A percentile compares a stretch with the other conserved stretches of the same genome.
Evolutionary conservation across 2,888 invertebrate genomes (phyloP).

Genomic region (Alsophila aescularia): DNA sequence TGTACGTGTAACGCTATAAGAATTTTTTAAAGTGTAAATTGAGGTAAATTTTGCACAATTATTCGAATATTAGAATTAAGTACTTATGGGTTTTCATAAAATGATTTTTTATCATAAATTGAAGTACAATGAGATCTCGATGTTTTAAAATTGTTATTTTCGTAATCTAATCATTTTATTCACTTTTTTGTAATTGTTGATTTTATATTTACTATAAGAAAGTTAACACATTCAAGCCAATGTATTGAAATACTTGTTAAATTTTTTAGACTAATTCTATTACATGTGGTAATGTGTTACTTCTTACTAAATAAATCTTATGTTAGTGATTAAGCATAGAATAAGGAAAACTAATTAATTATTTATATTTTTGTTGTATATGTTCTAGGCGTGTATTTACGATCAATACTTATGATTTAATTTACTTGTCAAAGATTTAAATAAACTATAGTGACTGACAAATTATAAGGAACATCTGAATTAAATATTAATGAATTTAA

Average conservation of each 20-base stretch:
- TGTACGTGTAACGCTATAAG: no score
- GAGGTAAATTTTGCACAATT: no score
- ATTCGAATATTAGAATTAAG: not conserved
- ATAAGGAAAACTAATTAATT: slow-evolving; percentile 30
- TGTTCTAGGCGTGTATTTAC: slow-evolving; percentile 12
- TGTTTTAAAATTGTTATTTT: slow-evolving; percentile 19
- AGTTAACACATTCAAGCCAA: not conserved
- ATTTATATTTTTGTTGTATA: slow-evolving; percentile 19
- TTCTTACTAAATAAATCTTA: not conserved
- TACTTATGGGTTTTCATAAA: not conserved
- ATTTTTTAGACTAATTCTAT: slow-evolving; percentile 14
- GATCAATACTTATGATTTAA: slow-evolving; percentile 8
- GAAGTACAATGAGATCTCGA: slow-evolving; percentile 64
- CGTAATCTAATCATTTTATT: not conserved
- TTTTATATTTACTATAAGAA: not conserved
- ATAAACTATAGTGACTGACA: not conserved
- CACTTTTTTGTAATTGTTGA: no score
- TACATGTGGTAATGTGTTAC: not conserved
- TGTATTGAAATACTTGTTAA: not conserved
- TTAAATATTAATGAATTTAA: not conserved
- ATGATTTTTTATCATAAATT: slow-evolving; percentile 24
- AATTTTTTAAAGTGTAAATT: no score
- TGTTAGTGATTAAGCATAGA: not conserved
- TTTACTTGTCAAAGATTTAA: not conserved
- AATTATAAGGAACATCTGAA: not conserved